Evolutionary conservation across 2,797 vertebrate genomes (phyloP), one percentile per base, ranked within the genome.

Genomic region (Helicolenus hilgendorfi): DNA sequence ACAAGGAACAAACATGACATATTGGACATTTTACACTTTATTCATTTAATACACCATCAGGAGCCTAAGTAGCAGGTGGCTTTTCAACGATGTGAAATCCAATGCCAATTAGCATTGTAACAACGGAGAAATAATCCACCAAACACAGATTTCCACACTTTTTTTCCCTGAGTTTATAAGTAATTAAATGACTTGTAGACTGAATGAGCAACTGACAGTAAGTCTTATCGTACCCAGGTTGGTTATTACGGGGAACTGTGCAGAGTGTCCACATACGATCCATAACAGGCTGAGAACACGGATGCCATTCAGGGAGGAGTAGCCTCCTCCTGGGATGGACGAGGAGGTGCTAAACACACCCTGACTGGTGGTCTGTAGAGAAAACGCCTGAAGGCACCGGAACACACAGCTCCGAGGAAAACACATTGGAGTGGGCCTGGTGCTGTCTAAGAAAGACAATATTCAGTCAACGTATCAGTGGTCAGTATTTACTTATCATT

Each of bases 201-300:
- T 26, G 3, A 38, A 49, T 24, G 4, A 71, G 3, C 3, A 20
- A 49, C 4, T 67, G 24, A 4, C 8, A 4, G 7, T 13, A 18
- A 31, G 5, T 27, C 2, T 13, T 24, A 8, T 85, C 82, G 15
- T 90, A 98, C 98, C 98, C 73, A 5, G 20, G 8, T 22, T 2
- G 18, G 0, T 15, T 55, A 0, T 15, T 98, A 98, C n/a, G 97
- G 90, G 3, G 0, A 20, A 3, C 45, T 20, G 18, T 49, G 18
- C 18, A 1, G 96, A 97, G 91, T 98, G 98, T 24, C 98, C 98
- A 4, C 96, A 98, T 63, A 98, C 93, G 88, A 98, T 97, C 98
- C 98, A 98, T 18, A 98, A 83, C 24, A 98, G 96, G 83, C 98
- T 98, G 80, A 98, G 93, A 10, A 97, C 93, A 2, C 97, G 96